Conservation (phyloP, 2,888 invertebrate species). For the Tuberolachnus salignus region DNA sequence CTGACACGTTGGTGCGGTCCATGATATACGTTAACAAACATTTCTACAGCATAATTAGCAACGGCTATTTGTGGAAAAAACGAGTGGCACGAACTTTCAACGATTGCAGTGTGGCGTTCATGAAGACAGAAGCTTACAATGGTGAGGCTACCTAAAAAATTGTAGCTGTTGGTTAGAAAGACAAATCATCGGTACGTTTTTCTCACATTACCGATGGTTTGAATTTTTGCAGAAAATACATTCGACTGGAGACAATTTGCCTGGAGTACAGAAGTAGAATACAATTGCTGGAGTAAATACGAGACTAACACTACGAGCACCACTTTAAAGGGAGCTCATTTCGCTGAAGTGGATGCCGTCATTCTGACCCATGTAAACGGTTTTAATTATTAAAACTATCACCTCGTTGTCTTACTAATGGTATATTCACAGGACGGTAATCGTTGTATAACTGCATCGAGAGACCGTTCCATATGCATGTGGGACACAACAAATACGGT, state of each 20-base stretch:
- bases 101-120: slow-evolving; percentile 14
- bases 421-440: slow-evolving; percentile 10
- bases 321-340: slow-evolving; percentile 30
- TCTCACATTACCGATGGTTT: neutral
- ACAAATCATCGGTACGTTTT: neutral
- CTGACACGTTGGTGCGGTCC: slow-evolving; percentile 18
- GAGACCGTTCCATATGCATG: slow-evolving; percentile 49
- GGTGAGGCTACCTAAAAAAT: slow-evolving; percentile 12
- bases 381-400: neutral
- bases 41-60: slow-evolving; percentile 29
- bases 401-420: neutral
- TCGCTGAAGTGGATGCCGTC: slow-evolving; percentile 43
- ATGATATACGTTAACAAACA: slow-evolving; percentile 39
- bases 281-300: slow-evolving; percentile 36
- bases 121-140: neutral
- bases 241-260: slow-evolving; percentile 43
- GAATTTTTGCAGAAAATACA: slow-evolving; percentile 13
- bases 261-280: slow-evolving; percentile 34
- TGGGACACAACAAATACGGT: neutral
- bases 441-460: slow-evolving; percentile 34
- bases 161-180: neutral
- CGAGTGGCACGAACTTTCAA: neutral
- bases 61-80: slow-evolving; percentile 40
- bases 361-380: slow-evolving; percentile 20
- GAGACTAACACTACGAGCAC: slow-evolving; percentile 31